A percentile compares a stretch with the other conserved stretches of the same genome.
Evolutionary conservation across 2,888 invertebrate species (phyloP).

Genomic region (Sesia bembeciformis): DNA sequence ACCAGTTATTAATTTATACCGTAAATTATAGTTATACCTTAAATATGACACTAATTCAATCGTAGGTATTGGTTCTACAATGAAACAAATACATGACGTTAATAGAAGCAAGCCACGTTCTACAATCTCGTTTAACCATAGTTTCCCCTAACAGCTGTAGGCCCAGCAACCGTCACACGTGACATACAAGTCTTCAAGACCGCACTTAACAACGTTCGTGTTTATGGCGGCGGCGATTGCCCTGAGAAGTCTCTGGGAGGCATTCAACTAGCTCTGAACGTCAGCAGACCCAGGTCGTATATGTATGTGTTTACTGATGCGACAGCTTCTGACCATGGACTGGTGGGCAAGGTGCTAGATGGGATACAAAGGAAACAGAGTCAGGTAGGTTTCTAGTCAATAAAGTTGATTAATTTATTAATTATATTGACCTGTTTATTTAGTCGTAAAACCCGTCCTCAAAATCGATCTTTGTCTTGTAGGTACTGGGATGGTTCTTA

Average conservation of each 20-base stretch:
- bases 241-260: slow-evolving; percentile 82
- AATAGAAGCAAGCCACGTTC: too few relatives aligned
- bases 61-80: too few relatives aligned
- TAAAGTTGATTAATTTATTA: too few relatives aligned
- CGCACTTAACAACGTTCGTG: slow-evolving; percentile 69
- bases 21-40: too few relatives aligned
- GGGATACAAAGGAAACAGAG: slow-evolving; percentile 82
- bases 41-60: too few relatives aligned
- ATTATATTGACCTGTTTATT: too few relatives aligned
- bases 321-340: slow-evolving; percentile 77
- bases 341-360: slow-evolving; percentile 76
- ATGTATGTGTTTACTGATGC: slow-evolving; percentile 87
- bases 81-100: too few relatives aligned
- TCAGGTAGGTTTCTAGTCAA: slow-evolving; percentile 61
- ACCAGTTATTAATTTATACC: too few relatives aligned
- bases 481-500: too few relatives aligned
- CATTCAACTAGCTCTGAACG: slow-evolving; percentile 77
- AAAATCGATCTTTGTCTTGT: too few relatives aligned
- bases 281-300: slow-evolving; percentile 78
- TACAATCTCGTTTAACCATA: too few relatives aligned
- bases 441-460: too few relatives aligned
- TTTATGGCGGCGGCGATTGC: slow-evolving; percentile 83
- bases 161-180: slow-evolving; percentile 77
- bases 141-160: slow-evolving; percentile 59
- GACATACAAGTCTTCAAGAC: slow-evolving; percentile 75